Base-by-base conservation (phyloP, 2,113 vertebrate genomes). In the Micromys minutus region DNA sequence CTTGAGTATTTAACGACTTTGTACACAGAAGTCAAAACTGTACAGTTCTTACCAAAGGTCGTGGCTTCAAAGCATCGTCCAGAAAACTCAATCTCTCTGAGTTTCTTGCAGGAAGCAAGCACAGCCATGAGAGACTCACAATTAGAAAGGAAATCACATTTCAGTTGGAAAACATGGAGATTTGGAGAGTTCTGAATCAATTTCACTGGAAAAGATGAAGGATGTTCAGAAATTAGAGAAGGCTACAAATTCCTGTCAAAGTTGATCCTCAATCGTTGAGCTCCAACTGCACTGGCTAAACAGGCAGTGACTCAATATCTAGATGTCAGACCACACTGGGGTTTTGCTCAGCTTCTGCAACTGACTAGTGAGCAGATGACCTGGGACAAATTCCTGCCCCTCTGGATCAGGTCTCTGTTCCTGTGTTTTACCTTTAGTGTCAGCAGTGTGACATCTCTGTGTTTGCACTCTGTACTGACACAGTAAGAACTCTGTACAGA, bases 151-250 rank as follows among this genome's bases (percentile, higher is more conserved):
- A 42, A 57, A 13, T 52, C n/a, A 91, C 90, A 93, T 36, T 94
- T 1, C 91, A 98, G 81, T n/a, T 93, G 88, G 87, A 98, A 97
- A 91, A 90, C 80, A 4, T 61, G 95, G 71, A 97, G 95, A 59
- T 97, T 91, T 79, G 83, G 87, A 81, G 95, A 98, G 77, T 96
- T 97, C 84, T 93, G 74, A 87, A 97, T 96, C 87, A 97, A 94
- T 65, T 96, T 94, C 77, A 80, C 97, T 98, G 50, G 39, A 97
- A 97, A 96, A 97, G 77, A 96, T 36, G 5, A 95, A 95, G 39
- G 24, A 95, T 93, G 90, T 72, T 95, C 47, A 95, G 42, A 90
- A 91, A 91, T 93, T 59, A 93, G 81, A 94, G 42, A 55, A 72
- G 59, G 42, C 7, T 55, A 7, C 7, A 96, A 57, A 55, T 63